Percentiles rank a stretch among this genome's conserved stretches.
Evolutionary conservation across 2,888 invertebrate genomes (phyloP).

Genomic region (Leistus spinibarbis): DNA sequence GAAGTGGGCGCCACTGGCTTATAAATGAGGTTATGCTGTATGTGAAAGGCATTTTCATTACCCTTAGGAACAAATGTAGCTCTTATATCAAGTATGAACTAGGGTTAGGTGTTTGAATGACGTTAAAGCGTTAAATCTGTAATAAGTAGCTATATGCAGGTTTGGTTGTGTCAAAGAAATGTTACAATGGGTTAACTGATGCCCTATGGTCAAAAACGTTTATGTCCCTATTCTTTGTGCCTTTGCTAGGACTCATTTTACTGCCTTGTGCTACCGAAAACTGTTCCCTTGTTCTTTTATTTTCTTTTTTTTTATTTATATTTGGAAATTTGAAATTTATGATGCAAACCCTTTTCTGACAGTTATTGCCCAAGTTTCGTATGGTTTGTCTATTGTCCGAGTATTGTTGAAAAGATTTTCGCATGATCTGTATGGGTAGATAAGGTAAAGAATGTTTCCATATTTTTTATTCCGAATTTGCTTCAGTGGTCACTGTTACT

Average conservation of each 20-base stretch:
- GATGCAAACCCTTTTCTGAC: conserved; percentile 36
- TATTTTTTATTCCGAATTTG: background rate
- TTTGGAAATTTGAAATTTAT: conserved; percentile 30
- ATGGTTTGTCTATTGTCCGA: background rate
- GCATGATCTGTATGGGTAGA: background rate
- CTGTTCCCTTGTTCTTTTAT: conserved; percentile 1
- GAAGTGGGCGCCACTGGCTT: no score
- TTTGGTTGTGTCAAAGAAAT: conserved; percentile 12
- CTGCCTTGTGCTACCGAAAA: conserved; percentile 28
- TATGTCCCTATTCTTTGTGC: conserved; percentile 2
- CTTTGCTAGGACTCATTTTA: conserved; percentile 17
- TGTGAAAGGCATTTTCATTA: background rate
- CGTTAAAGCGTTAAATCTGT: conserved; percentile 28
- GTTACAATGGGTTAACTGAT: conserved; percentile 29
- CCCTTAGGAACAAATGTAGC: background rate
- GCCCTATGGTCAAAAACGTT: conserved; percentile 24
- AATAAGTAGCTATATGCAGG: conserved; percentile 34
- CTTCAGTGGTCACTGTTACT: background rate
- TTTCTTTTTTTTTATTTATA: conserved; percentile 20
- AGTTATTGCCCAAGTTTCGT: conserved; percentile 19
- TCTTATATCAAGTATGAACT: background rate
- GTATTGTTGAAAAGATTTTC: conserved; percentile 20
- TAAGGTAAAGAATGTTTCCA: background rate
- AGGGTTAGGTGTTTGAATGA: background rate
- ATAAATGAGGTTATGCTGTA: background rate